Evolutionary conservation across 2,797 vertebrate genomes (phyloP).

Genomic region (Pseudochirops corinnae): DNA sequence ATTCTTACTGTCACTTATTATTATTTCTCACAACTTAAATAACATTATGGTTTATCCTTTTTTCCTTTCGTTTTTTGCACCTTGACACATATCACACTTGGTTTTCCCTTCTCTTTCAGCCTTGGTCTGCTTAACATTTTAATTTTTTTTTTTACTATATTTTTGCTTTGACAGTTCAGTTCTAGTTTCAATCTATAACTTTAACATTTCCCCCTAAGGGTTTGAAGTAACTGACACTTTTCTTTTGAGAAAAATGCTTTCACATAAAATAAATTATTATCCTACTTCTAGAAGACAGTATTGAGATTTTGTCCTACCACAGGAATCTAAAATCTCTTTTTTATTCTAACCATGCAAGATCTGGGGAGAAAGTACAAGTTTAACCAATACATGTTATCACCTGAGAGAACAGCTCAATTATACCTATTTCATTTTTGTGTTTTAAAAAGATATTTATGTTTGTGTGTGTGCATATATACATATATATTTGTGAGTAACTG

Average conservation of each 20-base stretch:
- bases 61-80: not conserved
- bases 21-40: not conserved
- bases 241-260: not conserved
- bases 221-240: not conserved
- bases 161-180: not conserved
- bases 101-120: not conserved
- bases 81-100: not conserved
- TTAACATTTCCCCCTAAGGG: not conserved
- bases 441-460: not conserved
- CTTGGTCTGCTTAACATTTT: not conserved
- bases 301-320: not conserved
- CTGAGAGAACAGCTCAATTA: not conserved
- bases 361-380: not conserved
- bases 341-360: not conserved
- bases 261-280: not conserved
- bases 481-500: not conserved
- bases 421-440: not conserved
- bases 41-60: not conserved
- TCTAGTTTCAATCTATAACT: not conserved
- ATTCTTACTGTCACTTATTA: not conserved
- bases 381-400: not conserved
- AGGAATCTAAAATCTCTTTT: not conserved
- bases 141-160: not conserved
- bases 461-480: not conserved
- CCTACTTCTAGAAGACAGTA: not conserved